These are phyloP conservation scores for Sminthurides bifidus DNA, from an alignment of 1,140 invertebrate species.

Conservation along the genomic window DNA sequence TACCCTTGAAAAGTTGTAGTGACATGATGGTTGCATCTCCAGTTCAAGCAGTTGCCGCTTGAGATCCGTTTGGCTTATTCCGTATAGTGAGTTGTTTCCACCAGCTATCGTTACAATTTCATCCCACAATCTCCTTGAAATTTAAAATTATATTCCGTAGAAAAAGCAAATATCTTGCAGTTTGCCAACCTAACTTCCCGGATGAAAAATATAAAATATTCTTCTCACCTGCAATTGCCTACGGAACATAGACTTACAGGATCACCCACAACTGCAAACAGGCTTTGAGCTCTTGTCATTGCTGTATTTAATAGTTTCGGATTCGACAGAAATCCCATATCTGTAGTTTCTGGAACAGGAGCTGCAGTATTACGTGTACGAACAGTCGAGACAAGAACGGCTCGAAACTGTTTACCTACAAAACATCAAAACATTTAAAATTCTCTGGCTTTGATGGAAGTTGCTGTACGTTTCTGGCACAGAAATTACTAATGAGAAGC, in stretches of 20 bases:
- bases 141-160: neutral
- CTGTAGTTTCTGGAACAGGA: constrained; percentile 43
- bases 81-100: constrained; percentile 10
- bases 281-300: constrained; percentile 68
- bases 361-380: constrained; percentile 52
- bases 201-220: neutral
- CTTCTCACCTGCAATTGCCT: constrained; percentile 55
- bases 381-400: constrained; percentile 74
- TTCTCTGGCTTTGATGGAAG: neutral
- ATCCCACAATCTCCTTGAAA: constrained; percentile 14
- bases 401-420: constrained; percentile 67
- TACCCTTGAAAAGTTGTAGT: neutral
- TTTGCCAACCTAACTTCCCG: neutral
- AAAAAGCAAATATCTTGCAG: neutral
- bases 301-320: constrained; percentile 73
- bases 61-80: constrained; percentile 8
- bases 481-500: neutral
- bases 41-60: neutral
- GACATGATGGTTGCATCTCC: neutral
- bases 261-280: constrained; percentile 78
- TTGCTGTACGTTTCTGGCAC: neutral
- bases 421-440: constrained; percentile 4
- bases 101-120: constrained; percentile 7
- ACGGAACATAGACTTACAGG: constrained; percentile 69
- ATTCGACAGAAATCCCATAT: constrained; percentile 76